Percentiles rank a stretch among this genome's conserved stretches.
These are phyloP conservation scores for Euura lappo DNA, from an alignment of 1,140 invertebrate species.

Conservation along the genomic window DNA sequence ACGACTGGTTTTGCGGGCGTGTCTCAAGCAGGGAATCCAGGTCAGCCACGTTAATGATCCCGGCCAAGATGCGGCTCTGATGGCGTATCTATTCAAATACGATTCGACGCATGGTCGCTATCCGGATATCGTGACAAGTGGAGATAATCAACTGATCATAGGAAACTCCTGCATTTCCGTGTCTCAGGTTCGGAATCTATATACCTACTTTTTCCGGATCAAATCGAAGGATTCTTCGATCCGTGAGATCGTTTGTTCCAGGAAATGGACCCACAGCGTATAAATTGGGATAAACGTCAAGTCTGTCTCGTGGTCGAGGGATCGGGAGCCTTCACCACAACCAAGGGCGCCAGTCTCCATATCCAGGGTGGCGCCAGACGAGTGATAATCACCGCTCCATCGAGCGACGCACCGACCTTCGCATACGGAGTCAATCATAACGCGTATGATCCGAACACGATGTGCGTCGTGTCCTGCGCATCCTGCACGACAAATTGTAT, in stretches of 20 bases:
- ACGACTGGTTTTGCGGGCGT: slow-evolving; percentile 66
- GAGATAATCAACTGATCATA: slow-evolving; percentile 65
- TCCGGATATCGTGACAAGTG: slow-evolving; percentile 64
- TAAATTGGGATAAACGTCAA: slow-evolving; percentile 9
- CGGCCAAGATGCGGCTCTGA: slow-evolving; percentile 63
- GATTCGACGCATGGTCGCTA: slow-evolving; percentile 74
- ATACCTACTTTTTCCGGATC: background rate
- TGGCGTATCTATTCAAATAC: slow-evolving; percentile 79
- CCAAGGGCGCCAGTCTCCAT: slow-evolving; percentile 68
- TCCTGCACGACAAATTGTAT: slow-evolving; percentile 80
- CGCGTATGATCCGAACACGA: slow-evolving; percentile 61
- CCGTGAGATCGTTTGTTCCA: background rate
- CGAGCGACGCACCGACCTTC: slow-evolving; percentile 75
- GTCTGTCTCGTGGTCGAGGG: slow-evolving; percentile 2
- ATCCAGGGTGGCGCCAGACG: slow-evolving; percentile 72
- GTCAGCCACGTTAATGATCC: slow-evolving; percentile 72
- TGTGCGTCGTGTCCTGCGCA: slow-evolving; percentile 66
- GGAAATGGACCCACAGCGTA: slow-evolving; percentile 51
- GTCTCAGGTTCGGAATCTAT: background rate
- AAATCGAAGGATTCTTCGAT: background rate
- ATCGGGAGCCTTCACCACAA: slow-evolving; percentile 74
- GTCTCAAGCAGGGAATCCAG: slow-evolving; percentile 58
- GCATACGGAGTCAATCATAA: slow-evolving; percentile 71
- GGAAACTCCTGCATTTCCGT: slow-evolving; percentile 42
- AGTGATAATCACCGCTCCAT: slow-evolving; percentile 76